Conservation (phyloP, 2,797 vertebrate genomes). For the Platalea minor region DNA sequence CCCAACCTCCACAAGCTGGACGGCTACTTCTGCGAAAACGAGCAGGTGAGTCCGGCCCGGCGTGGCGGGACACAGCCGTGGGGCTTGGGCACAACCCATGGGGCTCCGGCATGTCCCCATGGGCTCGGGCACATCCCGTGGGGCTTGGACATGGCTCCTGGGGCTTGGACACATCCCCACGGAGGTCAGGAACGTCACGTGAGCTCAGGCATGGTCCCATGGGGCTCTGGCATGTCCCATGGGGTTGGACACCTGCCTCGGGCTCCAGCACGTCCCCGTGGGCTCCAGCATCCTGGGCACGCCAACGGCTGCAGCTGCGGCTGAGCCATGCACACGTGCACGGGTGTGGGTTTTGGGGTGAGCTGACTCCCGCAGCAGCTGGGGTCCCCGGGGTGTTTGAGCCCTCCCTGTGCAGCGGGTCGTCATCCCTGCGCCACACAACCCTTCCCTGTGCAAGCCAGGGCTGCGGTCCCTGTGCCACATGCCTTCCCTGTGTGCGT, state of each 20-base stretch:
- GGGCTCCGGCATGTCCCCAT: too few species aligned
- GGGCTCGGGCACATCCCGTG: too few species aligned
- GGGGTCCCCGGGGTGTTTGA: fast-evolving
- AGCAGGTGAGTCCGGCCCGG: constrained; percentile 80
- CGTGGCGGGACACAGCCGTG: fast-evolving
- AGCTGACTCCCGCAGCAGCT: background rate
- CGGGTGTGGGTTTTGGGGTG: background rate
- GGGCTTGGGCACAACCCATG: background rate
- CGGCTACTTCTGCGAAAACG: constrained; percentile 88
- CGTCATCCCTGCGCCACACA: fast-evolving
- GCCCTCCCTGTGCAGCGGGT: fast-evolving
- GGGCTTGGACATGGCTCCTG: background rate
- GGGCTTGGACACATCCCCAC: fast-evolving
- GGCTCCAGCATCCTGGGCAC: fast-evolving
- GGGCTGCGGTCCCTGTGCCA: background rate
- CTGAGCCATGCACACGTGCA: background rate
- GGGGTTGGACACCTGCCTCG: background rate
- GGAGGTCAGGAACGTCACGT: background rate
- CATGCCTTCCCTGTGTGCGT: background rate
- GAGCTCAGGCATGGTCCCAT: too few species aligned
- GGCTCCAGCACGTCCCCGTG: background rate
- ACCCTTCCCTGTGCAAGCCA: too few species aligned
- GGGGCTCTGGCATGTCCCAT: background rate
- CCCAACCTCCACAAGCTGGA: constrained; percentile 95
- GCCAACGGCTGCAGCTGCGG: background rate